A percentile compares a stretch with the other conserved stretches of the same genome.
These are phyloP conservation scores for Lepeophtheirus salmonis DNA, from an alignment of 1,140 invertebrate genomes.

Conservation along the genomic window DNA sequence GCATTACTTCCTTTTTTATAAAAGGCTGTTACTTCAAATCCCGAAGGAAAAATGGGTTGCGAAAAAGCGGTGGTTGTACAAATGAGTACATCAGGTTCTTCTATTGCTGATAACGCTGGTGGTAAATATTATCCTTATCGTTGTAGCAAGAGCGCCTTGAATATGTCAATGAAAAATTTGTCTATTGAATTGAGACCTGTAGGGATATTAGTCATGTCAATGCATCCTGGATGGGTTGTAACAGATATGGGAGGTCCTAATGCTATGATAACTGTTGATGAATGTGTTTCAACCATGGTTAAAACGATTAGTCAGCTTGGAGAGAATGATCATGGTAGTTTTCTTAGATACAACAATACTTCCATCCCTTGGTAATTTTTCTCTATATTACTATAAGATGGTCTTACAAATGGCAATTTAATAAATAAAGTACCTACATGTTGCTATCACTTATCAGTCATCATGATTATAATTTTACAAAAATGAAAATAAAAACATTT, in stretches of 20 bases:
- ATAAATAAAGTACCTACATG: no score
- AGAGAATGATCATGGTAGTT: constrained; percentile 46
- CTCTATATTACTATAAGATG: no score
- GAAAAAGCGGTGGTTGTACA: constrained; percentile 24
- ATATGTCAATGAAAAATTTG: constrained; percentile 65
- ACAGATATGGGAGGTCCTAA: constrained; percentile 67
- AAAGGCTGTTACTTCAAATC: background rate
- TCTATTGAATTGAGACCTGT: constrained; percentile 54
- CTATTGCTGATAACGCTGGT: constrained; percentile 24
- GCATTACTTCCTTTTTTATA: constrained; percentile 24
- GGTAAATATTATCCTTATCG: background rate
- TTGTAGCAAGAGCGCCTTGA: constrained; percentile 41
- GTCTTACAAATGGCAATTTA: no score
- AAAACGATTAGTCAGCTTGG: constrained; percentile 39
- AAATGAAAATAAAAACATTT: no score
- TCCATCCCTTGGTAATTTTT: constrained; percentile 50
- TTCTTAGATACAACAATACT: constrained; percentile 54
- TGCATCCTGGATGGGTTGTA: constrained; percentile 79
- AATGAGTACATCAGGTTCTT: constrained; percentile 25
- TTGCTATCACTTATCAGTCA: no score
- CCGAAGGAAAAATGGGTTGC: background rate
- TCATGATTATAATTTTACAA: no score
- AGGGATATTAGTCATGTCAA: constrained; percentile 47
- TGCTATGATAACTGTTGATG: constrained; percentile 47
- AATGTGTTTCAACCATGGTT: constrained; percentile 43